A percentile compares a stretch with the other conserved stretches of the same genome.
phyloP scores from a whole-genome alignment of 2,797 vertebrate species.

The Lepilemur septentrionalis region DNA sequence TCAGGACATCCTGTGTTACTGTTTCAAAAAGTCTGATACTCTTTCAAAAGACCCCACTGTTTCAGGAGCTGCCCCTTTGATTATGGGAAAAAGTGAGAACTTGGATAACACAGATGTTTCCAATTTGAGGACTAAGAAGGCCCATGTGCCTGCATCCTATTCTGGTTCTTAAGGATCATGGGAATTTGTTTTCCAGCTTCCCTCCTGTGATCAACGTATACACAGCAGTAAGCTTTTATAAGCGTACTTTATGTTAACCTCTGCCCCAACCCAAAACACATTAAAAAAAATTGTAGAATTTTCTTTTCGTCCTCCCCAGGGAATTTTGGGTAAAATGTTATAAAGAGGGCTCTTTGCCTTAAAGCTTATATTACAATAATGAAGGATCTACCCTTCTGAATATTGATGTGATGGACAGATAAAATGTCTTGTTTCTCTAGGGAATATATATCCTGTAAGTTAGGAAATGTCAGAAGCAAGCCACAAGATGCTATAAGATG shows the following conservation, averaged over 20 bases:
- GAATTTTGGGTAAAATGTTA: conserved; percentile 39
- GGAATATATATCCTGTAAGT: neutral
- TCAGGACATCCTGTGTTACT: conserved; percentile 22
- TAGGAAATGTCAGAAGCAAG: neutral
- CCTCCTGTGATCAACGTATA: neutral
- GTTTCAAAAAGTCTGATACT: conserved; percentile 19
- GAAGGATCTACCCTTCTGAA: neutral
- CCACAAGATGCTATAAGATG: neutral
- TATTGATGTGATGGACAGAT: neutral
- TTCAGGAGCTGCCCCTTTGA: conserved; percentile 22
- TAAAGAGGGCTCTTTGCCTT: conserved; percentile 24
- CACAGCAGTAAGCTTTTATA: conserved; percentile 20
- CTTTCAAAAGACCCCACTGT: conserved; percentile 8
- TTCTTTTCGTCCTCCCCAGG: conserved; percentile 15
- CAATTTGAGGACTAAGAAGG: conserved; percentile 46
- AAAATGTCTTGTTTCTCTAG: neutral
- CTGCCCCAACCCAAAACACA: neutral
- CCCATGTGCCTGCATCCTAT: neutral
- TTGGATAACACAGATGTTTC: conserved; percentile 69
- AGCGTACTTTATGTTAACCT: conserved; percentile 24
- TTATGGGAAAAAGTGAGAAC: conserved; percentile 63
- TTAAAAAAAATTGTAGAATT: neutral
- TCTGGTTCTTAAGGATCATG: conserved; percentile 53
- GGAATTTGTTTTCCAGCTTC: conserved; percentile 36
- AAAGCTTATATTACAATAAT: conserved; percentile 17